Conservation (phyloP, 2,888 invertebrate species). For the Pyrgus malvae region DNA sequence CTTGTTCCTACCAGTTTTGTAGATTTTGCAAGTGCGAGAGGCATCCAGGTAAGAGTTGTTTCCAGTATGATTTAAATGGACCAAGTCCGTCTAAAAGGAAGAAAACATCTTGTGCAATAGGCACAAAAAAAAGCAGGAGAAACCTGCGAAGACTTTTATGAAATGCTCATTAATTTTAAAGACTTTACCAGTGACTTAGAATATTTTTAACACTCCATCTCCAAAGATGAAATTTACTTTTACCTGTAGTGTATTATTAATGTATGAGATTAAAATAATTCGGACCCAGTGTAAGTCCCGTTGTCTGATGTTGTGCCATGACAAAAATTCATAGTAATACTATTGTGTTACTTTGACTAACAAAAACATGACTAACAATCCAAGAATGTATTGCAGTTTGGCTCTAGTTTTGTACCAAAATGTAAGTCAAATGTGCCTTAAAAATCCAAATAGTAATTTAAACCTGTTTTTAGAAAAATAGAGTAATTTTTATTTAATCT, state of each 20-base stretch:
- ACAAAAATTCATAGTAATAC: constrained; percentile 32
- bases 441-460: no score
- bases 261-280: constrained; percentile 37
- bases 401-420: not conserved
- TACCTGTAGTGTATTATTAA: constrained; percentile 34
- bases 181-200: constrained; percentile 51
- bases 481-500: no score
- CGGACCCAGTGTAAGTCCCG: constrained; percentile 35
- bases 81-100: constrained; percentile 77
- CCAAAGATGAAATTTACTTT: constrained; percentile 44
- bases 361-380: not conserved
- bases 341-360: constrained; percentile 20
- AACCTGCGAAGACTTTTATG: constrained; percentile 68
- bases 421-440: constrained; percentile 8
- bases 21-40: constrained; percentile 67
- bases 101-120: constrained; percentile 58
- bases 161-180: constrained; percentile 37
- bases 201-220: constrained; percentile 58
- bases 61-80: constrained; percentile 67
- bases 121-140: constrained; percentile 68
- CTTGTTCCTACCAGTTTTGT: constrained; percentile 78
- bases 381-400: not conserved
- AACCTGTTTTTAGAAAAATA: no score
- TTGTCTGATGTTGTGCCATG: constrained; percentile 48
- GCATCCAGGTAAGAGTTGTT: constrained; percentile 67